A percentile compares a stretch with the other conserved stretches of the same genome.
phyloP scores from a whole-genome alignment of 2,888 invertebrate species.

The Drosophila neonasuta region DNA sequence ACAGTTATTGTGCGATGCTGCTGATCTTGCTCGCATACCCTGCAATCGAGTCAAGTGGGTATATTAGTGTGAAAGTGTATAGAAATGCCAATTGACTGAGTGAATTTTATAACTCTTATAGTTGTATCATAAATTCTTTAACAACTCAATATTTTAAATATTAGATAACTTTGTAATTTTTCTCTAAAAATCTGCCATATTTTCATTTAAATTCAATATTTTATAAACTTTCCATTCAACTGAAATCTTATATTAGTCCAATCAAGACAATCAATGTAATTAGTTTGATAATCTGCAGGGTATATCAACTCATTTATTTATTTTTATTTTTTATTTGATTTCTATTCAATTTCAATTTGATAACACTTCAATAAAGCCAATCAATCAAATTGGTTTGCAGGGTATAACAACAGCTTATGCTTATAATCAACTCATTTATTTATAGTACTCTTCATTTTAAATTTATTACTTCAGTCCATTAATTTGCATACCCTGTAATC shows the following conservation, averaged over 20 bases:
- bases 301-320: neutral
- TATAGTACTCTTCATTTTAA: neutral
- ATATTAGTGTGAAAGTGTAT: neutral
- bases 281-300: neutral
- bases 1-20: conserved; percentile 61
- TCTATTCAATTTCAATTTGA: too few species aligned
- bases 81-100: neutral
- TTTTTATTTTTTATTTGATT: too few species aligned
- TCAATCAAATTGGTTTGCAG: neutral
- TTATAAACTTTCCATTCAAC: too few species aligned
- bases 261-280: neutral
- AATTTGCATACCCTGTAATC: neutral
- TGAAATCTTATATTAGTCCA: too few species aligned
- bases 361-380: too few species aligned
- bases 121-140: too few species aligned
- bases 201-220: too few species aligned
- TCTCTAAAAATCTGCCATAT: too few species aligned
- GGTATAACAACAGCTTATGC: neutral
- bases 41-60: conserved; percentile 5
- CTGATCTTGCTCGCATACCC: conserved; percentile 57
- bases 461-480: neutral
- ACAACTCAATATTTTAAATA: too few species aligned
- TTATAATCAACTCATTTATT: neutral
- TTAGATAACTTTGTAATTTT: too few species aligned
- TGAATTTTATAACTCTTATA: neutral